Evolutionary conservation across 2,888 invertebrate genomes (phyloP), one percentile per base, ranked within the genome.

Genomic region (Anaspis maculata): DNA sequence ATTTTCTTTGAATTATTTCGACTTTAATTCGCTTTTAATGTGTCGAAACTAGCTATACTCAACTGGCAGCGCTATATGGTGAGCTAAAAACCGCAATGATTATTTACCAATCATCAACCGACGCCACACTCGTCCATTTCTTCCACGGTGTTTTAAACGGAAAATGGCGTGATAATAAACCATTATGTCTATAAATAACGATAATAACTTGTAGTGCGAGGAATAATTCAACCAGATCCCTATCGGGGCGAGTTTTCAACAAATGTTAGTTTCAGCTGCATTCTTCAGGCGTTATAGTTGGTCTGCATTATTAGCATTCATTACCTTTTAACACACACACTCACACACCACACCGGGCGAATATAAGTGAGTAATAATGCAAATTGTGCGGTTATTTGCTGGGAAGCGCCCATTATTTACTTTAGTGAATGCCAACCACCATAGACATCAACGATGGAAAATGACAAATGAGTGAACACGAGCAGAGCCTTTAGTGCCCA

Each of bases 131-230:
- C 27, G 37, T 31, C 16, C 25, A 23, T 27, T 38, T 38, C 25
- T 32, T 41, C 35, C 34, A 39, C 27, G 33, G 21, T 36, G n/a
- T 35, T 42, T 36, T 54, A 51, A 57, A 49, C 48, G 51, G 50
- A 45, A 52, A 52, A 50, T 56, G 38, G 57, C 57, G 57, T 56
- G 57, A 52, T 52, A 51, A 45, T 47, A 43, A 40, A 42, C 48
- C 49, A 56, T 57, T 49, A 49, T 38, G 44, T 39, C 41, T 19
- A 46, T 52, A 54, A 53, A 56, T 53, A 51, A 49, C 46, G 48
- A 48, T 54, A 55, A 55, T 55, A 56, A 52, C 49, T 46, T 39
- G 49, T 45, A 47, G 54, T 42, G 42, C 41, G 50, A 49, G 51
- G 50, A 54, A 56, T 54, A 50, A 52, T 51, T 57, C 52, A 49